Evolutionary conservation across 2,797 vertebrate genomes (phyloP).

Genomic region (Aselliscus stoliczkanus): DNA sequence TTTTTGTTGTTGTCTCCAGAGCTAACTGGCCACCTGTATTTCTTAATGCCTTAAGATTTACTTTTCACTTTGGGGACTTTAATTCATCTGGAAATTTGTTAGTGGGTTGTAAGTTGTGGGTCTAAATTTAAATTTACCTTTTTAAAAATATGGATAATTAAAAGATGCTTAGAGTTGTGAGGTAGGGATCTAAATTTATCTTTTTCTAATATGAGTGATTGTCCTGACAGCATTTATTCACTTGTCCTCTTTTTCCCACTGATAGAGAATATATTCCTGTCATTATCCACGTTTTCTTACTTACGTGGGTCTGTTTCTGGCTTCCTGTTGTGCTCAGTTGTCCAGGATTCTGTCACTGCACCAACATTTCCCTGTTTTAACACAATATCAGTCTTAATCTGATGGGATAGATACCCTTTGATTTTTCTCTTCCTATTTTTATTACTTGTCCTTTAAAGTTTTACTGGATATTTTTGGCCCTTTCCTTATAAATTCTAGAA

Average conservation of each 20-base stretch:
- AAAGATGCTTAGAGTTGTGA: neutral
- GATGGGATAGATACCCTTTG: neutral
- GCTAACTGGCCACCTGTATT: neutral
- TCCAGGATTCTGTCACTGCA: neutral
- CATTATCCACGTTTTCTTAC: no score
- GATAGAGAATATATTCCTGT: neutral
- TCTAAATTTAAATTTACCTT: neutral
- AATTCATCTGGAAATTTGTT: neutral
- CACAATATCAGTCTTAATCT: neutral
- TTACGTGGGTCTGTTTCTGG: neutral
- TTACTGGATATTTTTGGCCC: neutral
- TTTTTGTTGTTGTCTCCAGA: neutral
- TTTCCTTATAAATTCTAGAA: neutral
- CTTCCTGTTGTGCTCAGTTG: neutral
- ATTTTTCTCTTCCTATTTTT: neutral
- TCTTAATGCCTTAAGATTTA: neutral
- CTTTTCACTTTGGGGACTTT: neutral
- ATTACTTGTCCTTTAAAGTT: neutral
- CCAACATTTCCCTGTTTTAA: neutral
- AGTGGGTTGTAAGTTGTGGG: neutral
- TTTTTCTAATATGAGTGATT: neutral
- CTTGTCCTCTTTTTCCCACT: neutral
- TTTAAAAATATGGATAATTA: neutral
- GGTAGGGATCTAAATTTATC: neutral
- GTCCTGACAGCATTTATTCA: no score